Percentiles rank a stretch among this genome's conserved stretches.
These are phyloP conservation scores for Phallusia fumigata DNA, from an alignment of 23 tunicate genomes.

Conservation along the genomic window DNA sequence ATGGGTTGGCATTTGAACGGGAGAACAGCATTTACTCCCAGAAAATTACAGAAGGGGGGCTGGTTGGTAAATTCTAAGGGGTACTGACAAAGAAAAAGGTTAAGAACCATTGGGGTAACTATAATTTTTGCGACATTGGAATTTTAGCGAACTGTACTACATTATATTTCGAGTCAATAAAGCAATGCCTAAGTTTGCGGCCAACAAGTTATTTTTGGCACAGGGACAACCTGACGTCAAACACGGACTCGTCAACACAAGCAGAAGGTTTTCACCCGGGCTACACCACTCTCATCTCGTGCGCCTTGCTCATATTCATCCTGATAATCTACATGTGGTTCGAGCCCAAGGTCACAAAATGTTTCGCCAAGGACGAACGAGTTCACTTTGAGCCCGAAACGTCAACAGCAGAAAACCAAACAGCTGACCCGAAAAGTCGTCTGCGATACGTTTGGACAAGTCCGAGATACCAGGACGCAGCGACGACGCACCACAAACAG, in stretches of 20 bases:
- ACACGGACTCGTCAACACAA: background rate
- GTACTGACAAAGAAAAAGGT: too few relatives aligned
- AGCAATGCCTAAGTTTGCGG: too few relatives aligned
- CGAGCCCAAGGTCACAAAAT: background rate
- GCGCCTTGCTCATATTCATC: constrained; percentile 12
- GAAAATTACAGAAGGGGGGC: too few relatives aligned
- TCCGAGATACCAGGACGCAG: background rate
- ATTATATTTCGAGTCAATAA: too few relatives aligned
- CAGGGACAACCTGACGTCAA: too few relatives aligned
- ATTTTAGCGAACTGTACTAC: too few relatives aligned
- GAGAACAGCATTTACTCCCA: too few relatives aligned
- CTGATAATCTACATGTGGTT: constrained; percentile 23
- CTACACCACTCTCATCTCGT: constrained; percentile 24
- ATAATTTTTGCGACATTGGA: too few relatives aligned
- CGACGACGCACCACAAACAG: background rate
- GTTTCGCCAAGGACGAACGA: background rate
- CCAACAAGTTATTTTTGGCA: too few relatives aligned
- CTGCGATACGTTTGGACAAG: background rate
- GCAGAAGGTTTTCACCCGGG: constrained; percentile 29
- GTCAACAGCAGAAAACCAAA: background rate
- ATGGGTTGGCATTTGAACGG: too few relatives aligned
- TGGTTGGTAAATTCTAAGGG: too few relatives aligned
- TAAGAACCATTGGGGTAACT: too few relatives aligned
- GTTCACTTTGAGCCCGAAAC: background rate
- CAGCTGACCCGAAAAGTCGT: background rate